A percentile compares a stretch with the other conserved stretches of the same genome.
phyloP scores from a whole-genome alignment of 2,113 vertebrate species.

The Edolisoma coerulescens region DNA sequence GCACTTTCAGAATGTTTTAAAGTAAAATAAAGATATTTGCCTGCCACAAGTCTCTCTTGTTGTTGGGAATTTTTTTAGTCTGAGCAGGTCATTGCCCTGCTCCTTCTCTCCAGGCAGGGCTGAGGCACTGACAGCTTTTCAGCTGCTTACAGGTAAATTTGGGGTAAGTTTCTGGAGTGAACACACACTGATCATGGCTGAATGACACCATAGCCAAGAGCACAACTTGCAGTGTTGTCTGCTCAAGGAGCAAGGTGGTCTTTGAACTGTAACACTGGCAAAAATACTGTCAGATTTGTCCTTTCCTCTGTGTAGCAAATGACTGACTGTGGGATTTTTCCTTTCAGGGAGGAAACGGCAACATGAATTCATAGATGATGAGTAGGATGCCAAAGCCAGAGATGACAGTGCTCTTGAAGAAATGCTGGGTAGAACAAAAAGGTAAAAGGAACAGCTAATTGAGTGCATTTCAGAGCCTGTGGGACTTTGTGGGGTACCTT shows the following conservation, averaged over 20 bases:
- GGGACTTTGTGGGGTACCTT: not conserved
- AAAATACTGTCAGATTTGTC: not conserved
- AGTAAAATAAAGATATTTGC: not conserved
- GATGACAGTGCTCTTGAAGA: constrained; percentile 66
- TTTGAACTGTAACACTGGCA: not conserved
- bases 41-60: not conserved
- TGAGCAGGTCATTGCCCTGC: not conserved
- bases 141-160: not conserved
- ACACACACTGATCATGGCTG: not conserved
- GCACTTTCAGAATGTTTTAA: not conserved
- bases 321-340: constrained; percentile 48
- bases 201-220: not conserved
- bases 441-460: constrained; percentile 56
- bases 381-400: constrained; percentile 68
- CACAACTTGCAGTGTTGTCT: not conserved
- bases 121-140: not conserved
- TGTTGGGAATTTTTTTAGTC: not conserved
- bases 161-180: not conserved
- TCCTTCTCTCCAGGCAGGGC: not conserved
- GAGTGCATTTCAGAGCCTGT: constrained; percentile 18
- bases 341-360: constrained; percentile 53
- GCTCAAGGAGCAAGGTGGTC: not conserved
- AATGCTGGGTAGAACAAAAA: constrained; percentile 65
- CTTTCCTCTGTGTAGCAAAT: not conserved
- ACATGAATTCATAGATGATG: constrained; percentile 55